Evolutionary conservation across 2,113 vertebrate species (phyloP), one percentile per base, ranked within the genome.

Genomic region (Pterophyllum scalare): DNA sequence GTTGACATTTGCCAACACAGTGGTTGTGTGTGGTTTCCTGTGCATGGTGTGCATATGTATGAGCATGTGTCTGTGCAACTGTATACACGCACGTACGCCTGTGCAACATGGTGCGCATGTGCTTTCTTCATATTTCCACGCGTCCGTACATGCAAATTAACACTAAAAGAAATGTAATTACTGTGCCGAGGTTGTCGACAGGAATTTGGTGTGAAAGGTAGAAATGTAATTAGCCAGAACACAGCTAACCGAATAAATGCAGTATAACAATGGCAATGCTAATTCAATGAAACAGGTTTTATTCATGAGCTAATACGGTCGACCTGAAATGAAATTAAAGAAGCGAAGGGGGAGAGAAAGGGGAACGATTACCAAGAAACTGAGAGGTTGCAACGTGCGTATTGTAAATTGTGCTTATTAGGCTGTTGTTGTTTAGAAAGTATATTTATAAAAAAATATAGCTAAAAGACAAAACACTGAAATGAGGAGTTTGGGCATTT

Each of bases 151-250:
- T 56, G 35, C 15, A 85, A 83, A 89, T 88, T 20, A 60, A 62
- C 75, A 76, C 67, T n/a, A 79, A 79, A 87, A 40, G 59, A 84
- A 89, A 88, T 60, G 61, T 40, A 75, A 90, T 91, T 86, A 89
- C 14, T 4, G 56, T 7, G 58, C 60, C 8, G 10, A 76, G 59
- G 62, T 64, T 83, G 77, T 89, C 24, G 26, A 65, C 22, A 61
- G 31, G 24, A 80, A 84, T 84, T 59, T 52, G 72, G 75, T 75
- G 74, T 35, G 61, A 86, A 76, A 64, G 40, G 72, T 33, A 77
- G 59, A 87, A 81, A 86, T 82, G 80, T 72, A 84, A 88, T 93
- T 84, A 91, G 60, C 70, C 75, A 77, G 74, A 82, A 89, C 77
- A 52, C 11, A 33, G 77, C 65, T 46, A 74, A 87, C 49, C 49